These are phyloP conservation scores for Macrophya alboannulata DNA, from an alignment of 2,888 invertebrate species.

Conservation along the genomic window DNA sequence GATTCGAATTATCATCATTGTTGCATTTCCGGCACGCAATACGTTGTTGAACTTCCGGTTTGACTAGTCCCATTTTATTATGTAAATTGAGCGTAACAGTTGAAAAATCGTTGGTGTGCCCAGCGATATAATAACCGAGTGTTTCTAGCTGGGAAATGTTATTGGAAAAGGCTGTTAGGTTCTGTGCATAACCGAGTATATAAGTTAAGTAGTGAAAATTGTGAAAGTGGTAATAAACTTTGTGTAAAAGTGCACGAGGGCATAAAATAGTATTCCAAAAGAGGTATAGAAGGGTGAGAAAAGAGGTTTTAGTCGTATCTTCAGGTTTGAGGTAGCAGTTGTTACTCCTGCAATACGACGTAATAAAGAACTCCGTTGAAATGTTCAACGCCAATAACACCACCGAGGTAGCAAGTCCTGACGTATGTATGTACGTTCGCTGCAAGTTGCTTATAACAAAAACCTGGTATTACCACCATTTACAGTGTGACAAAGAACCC, in stretches of 20 bases:
- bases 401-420: neutral
- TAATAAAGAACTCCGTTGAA: neutral
- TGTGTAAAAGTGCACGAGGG: constrained; percentile 21
- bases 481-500: constrained; percentile 21
- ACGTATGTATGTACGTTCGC: neutral
- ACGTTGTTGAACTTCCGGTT: neutral
- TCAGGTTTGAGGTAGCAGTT: constrained; percentile 11
- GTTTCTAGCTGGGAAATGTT: neutral
- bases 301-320: constrained; percentile 3
- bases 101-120: neutral
- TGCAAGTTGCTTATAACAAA: neutral
- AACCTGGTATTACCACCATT: neutral
- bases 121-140: neutral
- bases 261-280: neutral
- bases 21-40: constrained; percentile 20
- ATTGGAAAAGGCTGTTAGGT: neutral
- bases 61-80: neutral
- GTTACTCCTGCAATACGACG: neutral
- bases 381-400: constrained; percentile 11
- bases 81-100: neutral
- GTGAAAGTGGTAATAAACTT: neutral
- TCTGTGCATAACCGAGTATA: neutral
- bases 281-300: neutral
- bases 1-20: neutral
- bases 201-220: constrained; percentile 7